Evolutionary conservation across 2,888 invertebrate species (phyloP).

Genomic region (Calameuta idolon): DNA sequence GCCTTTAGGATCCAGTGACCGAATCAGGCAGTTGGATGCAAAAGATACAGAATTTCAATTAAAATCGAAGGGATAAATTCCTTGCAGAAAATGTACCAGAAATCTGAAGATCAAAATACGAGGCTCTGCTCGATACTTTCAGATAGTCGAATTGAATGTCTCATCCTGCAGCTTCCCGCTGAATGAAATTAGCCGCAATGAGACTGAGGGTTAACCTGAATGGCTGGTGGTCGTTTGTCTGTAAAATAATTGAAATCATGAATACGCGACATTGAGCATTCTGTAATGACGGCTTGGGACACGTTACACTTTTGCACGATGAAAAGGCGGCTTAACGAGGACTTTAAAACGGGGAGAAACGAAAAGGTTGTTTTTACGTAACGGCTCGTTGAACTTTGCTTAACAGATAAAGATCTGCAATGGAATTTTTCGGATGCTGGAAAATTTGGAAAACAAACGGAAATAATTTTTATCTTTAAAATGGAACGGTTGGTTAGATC

Average conservation of each 20-base stretch:
- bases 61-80: neutral
- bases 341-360: no score
- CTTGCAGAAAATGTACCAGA: neutral
- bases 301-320: no score
- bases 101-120: neutral
- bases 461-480: neutral
- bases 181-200: neutral
- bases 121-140: neutral
- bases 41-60: neutral
- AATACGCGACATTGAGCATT: no score
- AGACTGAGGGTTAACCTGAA: no score
- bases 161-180: neutral
- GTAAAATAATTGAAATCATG: no score
- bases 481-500: neutral
- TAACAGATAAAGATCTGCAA: no score
- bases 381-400: no score
- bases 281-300: no score
- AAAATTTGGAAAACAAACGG: neutral
- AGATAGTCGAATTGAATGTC: neutral
- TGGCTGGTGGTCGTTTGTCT: no score
- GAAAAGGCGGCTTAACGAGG: no score
- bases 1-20: neutral
- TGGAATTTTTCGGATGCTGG: neutral
- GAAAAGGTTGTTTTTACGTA: no score
- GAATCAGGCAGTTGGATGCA: neutral